A percentile compares a stretch with the other conserved stretches of the same genome.
Conservation (phyloP, 2,797 vertebrate genomes). For the Diceros bicornis region DNA sequence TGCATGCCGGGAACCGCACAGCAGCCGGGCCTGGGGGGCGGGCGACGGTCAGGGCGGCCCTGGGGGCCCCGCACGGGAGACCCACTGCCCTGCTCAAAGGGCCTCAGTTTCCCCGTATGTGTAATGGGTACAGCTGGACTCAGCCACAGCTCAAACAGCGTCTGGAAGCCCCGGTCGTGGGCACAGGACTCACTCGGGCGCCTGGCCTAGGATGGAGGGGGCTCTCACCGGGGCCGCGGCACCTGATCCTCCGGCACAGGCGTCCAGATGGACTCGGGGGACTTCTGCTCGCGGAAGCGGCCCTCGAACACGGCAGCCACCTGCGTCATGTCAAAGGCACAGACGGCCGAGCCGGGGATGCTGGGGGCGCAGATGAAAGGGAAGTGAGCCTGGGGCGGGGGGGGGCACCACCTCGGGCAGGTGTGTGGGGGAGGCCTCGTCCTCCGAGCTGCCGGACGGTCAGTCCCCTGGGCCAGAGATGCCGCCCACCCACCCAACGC, state of each 20-base stretch:
- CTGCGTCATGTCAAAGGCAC: conserved; percentile 97
- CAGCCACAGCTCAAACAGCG: too few relatives aligned
- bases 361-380: conserved; percentile 85
- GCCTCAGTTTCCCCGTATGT: background rate
- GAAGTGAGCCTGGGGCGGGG: background rate
- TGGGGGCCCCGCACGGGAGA: background rate
- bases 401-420: fast-evolving
- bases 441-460: background rate
- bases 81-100: too few relatives aligned
- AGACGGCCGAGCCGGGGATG: conserved; percentile 97
- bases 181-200: background rate
- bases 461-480: background rate
- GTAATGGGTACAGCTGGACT: background rate
- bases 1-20: conserved; percentile 94
- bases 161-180: background rate
- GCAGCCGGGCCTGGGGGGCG: conserved; percentile 93
- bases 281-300: conserved; percentile 98
- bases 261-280: conserved; percentile 97
- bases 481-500: fast-evolving
- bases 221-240: conserved; percentile 95
- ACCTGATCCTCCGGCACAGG: conserved; percentile 96
- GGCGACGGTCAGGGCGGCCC: background rate
- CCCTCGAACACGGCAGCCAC: conserved; percentile 96
- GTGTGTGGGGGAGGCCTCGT: fast-evolving
- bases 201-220: too few relatives aligned